A percentile compares a stretch with the other conserved stretches of the same genome.
phyloP scores from a whole-genome alignment of 2,888 invertebrate genomes.

The Sinodicranocentrus sp. region DNA sequence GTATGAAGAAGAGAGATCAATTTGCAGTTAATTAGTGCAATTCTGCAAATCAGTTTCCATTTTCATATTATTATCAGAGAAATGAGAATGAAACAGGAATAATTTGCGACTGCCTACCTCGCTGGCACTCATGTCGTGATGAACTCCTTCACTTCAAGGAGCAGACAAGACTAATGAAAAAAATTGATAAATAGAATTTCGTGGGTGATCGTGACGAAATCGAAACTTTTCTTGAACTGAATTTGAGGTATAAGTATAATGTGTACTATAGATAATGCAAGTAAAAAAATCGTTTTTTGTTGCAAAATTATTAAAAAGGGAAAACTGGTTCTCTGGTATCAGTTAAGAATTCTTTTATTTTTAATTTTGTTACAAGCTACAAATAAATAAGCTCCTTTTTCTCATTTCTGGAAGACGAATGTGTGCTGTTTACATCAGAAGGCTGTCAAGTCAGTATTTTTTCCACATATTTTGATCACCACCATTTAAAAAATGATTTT shows the following conservation, averaged over 20 bases:
- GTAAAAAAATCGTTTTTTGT: slow-evolving; percentile 8
- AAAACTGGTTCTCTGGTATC: slow-evolving; percentile 55
- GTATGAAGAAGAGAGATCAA: slow-evolving; percentile 47
- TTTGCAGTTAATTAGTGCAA: slow-evolving; percentile 68
- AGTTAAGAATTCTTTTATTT: slow-evolving; percentile 11
- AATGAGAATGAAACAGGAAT: slow-evolving; percentile 44
- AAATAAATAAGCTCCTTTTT: not conserved
- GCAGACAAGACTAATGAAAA: slow-evolving; percentile 21
- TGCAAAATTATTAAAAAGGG: slow-evolving; percentile 44
- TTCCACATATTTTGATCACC: not conserved
- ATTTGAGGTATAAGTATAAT: slow-evolving; percentile 30
- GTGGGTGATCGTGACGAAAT: slow-evolving; percentile 49
- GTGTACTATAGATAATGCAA: not conserved
- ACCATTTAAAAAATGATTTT: not conserved
- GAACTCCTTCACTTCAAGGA: not conserved
- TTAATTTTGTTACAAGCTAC: not conserved
- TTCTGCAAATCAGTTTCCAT: slow-evolving; percentile 62
- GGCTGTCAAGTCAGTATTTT: not conserved
- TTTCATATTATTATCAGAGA: slow-evolving; percentile 14
- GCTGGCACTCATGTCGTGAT: slow-evolving; percentile 6
- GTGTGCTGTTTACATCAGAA: not conserved
- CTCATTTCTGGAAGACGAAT: not conserved
- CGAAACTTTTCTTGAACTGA: slow-evolving; percentile 46
- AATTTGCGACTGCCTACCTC: slow-evolving; percentile 9
- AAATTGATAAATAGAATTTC: slow-evolving; percentile 53